Evolutionary conservation across 2,113 vertebrate genomes (phyloP).

Genomic region (Apistogramma diplotaenia): DNA sequence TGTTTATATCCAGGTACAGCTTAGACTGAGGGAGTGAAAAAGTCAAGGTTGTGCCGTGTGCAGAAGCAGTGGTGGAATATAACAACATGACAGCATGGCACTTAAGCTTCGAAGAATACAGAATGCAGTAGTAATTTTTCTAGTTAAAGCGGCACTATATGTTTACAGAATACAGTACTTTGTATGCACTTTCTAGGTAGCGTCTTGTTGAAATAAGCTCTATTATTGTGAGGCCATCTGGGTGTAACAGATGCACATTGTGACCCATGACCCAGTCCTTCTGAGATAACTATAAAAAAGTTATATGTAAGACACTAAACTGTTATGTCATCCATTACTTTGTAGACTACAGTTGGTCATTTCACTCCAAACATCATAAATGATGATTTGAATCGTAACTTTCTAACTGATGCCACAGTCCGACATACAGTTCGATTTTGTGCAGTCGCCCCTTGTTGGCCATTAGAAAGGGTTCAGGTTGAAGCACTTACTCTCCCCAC

Average conservation of each 20-base stretch:
- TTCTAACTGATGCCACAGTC: too few relatives aligned
- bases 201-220: fast-evolving
- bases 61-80: neutral
- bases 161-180: neutral
- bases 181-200: neutral
- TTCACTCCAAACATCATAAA: neutral
- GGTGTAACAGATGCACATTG: neutral
- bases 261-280: neutral
- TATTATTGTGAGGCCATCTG: neutral
- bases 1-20: neutral
- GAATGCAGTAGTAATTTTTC: neutral
- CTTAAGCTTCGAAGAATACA: neutral
- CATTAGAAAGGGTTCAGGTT: too few relatives aligned
- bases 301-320: neutral
- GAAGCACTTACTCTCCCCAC: too few relatives aligned
- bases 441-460: too few relatives aligned
- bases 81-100: neutral
- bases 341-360: neutral
- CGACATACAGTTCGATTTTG: too few relatives aligned
- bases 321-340: neutral
- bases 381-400: too few relatives aligned
- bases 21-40: neutral
- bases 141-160: neutral
- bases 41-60: neutral
- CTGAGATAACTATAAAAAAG: neutral